phyloP scores from a whole-genome alignment of 2,797 vertebrate genomes.

The Myotis planiceps region DNA sequence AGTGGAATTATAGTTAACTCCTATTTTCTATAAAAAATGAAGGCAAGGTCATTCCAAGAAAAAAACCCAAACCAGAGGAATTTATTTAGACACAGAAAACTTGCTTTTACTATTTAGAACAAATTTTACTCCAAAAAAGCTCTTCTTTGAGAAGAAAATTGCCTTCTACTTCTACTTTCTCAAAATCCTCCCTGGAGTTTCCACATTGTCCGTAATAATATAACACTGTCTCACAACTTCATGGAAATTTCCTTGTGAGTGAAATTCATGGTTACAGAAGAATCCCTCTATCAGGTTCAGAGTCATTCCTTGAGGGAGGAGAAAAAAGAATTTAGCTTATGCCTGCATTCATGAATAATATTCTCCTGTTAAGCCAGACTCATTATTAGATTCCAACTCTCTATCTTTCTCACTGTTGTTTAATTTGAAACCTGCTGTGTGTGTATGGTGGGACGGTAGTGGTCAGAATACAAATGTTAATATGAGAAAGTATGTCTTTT shows the following conservation, averaged over 20 bases:
- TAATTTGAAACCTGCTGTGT: not conserved
- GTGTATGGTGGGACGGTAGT: not conserved
- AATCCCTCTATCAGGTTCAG: not conserved
- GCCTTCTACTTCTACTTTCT: not conserved
- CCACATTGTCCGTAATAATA: not conserved
- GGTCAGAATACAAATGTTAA: not conserved
- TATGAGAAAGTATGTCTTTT: not conserved
- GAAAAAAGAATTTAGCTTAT: not conserved
- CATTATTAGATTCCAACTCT: not conserved
- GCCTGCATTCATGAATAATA: not conserved
- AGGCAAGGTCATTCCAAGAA: not conserved
- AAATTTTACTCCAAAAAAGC: not conserved
- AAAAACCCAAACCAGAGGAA: not conserved
- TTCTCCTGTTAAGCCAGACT: not conserved
- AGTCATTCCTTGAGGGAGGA: not conserved
- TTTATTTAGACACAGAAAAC: not conserved
- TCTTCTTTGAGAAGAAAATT: not conserved
- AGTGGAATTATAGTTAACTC: not conserved
- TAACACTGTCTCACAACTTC: not conserved
- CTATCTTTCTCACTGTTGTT: not conserved
- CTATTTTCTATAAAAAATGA: not conserved
- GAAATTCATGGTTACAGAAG: not conserved
- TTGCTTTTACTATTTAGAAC: not conserved
- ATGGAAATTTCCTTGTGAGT: not conserved
- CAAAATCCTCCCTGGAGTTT: not conserved